Percentiles rank a stretch among this genome's conserved stretches.
Evolutionary conservation across 2,888 invertebrate genomes (phyloP).

Genomic region (Hoplodrina ambigua): DNA sequence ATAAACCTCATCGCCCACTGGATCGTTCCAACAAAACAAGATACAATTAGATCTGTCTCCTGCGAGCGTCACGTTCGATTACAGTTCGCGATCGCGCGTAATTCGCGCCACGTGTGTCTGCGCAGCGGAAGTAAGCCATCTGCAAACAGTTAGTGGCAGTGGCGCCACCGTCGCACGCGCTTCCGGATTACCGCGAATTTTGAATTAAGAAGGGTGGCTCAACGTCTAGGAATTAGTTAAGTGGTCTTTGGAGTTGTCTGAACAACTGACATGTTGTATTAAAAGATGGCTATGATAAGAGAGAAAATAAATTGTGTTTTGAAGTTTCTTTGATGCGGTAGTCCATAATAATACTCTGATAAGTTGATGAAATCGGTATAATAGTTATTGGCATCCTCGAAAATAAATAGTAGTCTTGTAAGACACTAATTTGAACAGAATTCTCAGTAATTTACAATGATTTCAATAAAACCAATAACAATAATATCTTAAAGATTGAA

Average conservation of each 20-base stretch:
- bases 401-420: too few relatives aligned
- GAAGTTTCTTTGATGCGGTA: constrained; percentile 18
- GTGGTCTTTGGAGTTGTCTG: constrained; percentile 34
- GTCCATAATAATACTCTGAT: background rate
- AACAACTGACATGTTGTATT: constrained; percentile 42
- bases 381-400: too few relatives aligned
- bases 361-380: background rate
- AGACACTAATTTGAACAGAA: too few relatives aligned
- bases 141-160: constrained; percentile 71
- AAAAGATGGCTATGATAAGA: constrained; percentile 38
- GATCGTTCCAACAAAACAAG: constrained; percentile 52
- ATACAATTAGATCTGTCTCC: constrained; percentile 61
- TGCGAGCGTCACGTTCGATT: constrained; percentile 71
- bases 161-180: constrained; percentile 70
- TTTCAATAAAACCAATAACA: too few relatives aligned
- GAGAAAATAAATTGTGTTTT: background rate
- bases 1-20: constrained; percentile 46
- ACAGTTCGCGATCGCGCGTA: constrained; percentile 72
- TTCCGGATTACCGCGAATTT: constrained; percentile 68
- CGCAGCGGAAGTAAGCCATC: constrained; percentile 70
- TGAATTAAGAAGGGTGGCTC: constrained; percentile 52
- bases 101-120: constrained; percentile 71
- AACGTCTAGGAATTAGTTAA: constrained; percentile 51
- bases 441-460: too few relatives aligned
- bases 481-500: too few relatives aligned